These are phyloP conservation scores for Metopolophium dirhodum DNA, from an alignment of 1,140 invertebrate species.

Conservation along the genomic window DNA sequence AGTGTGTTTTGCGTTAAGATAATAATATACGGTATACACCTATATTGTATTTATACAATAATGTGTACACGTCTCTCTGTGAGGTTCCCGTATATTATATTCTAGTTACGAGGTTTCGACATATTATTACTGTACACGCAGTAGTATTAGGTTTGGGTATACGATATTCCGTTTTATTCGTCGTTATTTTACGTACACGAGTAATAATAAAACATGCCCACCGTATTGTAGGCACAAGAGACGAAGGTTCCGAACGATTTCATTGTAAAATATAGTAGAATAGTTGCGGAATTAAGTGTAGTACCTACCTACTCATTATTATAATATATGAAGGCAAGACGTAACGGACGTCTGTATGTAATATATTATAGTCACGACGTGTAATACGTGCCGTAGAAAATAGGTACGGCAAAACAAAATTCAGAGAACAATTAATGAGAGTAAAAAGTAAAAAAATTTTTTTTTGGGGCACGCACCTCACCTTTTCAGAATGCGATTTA, in stretches of 20 bases:
- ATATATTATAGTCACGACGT: background rate
- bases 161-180: background rate
- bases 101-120: background rate
- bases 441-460: background rate
- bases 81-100: background rate
- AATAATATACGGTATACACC: background rate
- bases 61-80: background rate
- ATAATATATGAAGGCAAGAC: background rate
- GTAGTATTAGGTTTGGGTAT: too few species aligned
- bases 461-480: background rate
- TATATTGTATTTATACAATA: background rate
- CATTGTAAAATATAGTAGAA: background rate
- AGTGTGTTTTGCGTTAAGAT: background rate
- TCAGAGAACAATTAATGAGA: background rate
- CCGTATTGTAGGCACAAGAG: background rate
- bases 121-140: too few species aligned
- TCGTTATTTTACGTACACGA: background rate
- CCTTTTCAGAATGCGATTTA: background rate
- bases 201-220: background rate
- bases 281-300: background rate
- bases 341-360: background rate
- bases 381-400: background rate
- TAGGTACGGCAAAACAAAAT: background rate
- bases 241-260: background rate
- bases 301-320: slow-evolving; percentile 10